phyloP scores from a whole-genome alignment of 1,140 invertebrate species.

The Arion vulgaris region DNA sequence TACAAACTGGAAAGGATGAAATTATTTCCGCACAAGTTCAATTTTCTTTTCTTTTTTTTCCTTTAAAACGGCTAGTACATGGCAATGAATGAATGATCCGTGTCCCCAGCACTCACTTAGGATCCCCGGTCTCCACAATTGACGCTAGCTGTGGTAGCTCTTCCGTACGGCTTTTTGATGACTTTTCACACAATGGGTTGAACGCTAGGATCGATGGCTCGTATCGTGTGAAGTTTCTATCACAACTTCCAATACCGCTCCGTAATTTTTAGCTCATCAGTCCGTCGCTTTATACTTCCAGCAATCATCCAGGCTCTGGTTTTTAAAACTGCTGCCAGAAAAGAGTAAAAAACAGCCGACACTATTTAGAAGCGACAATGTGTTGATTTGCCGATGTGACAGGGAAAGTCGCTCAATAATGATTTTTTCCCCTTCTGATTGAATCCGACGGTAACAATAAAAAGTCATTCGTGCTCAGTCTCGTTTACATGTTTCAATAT shows the following conservation, averaged over 20 bases:
- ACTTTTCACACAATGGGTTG: not conserved
- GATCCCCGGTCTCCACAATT: slow-evolving; percentile 3
- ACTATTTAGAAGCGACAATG: slow-evolving; percentile 13
- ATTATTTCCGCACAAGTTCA: slow-evolving; percentile 7
- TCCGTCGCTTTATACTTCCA: slow-evolving; percentile 8
- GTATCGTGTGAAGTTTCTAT: slow-evolving; percentile 13
- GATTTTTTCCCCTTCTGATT: slow-evolving; percentile 7
- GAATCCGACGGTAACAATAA: slow-evolving; percentile 11
- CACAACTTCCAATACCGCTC: slow-evolving; percentile 12
- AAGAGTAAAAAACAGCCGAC: slow-evolving; percentile 14
- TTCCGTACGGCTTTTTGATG: slow-evolving; percentile 23
- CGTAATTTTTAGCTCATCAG: slow-evolving; percentile 28
- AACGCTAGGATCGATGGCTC: slow-evolving; percentile 11
- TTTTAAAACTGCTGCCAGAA: slow-evolving; percentile 13
- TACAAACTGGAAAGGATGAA: not conserved
- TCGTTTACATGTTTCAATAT: slow-evolving; percentile 17
- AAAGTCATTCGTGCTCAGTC: slow-evolving; percentile 12
- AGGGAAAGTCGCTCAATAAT: slow-evolving; percentile 12
- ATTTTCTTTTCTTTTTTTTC: not conserved
- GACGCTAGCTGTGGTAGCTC: not conserved
- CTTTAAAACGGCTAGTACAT: not conserved
- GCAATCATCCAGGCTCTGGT: not conserved
- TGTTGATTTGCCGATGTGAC: slow-evolving; percentile 16
- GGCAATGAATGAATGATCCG: slow-evolving; percentile 4
- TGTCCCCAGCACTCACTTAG: not conserved